These are phyloP conservation scores for Listronotus oregonensis DNA, from an alignment of 1,140 invertebrate species.

Conservation along the genomic window DNA sequence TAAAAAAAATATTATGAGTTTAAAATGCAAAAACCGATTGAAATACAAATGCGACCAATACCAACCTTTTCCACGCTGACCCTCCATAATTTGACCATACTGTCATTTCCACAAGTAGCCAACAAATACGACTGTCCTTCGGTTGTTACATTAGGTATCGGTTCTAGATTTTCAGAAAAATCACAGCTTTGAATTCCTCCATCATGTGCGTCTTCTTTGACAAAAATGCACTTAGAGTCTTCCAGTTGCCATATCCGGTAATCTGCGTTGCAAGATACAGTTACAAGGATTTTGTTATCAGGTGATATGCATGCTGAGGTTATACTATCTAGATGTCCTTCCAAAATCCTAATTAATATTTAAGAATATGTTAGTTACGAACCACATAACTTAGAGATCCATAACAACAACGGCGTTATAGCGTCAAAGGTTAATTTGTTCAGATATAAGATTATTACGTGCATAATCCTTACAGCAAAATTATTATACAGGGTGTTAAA, in stretches of 20 bases:
- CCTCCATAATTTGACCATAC: constrained; percentile 72
- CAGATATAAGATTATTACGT: too few species aligned
- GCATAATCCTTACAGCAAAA: too few species aligned
- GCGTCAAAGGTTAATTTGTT: not conserved
- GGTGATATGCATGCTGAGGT: constrained; percentile 68
- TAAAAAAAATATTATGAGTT: not conserved
- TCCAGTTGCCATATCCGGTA: constrained; percentile 64
- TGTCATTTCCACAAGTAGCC: constrained; percentile 74
- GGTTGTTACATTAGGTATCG: constrained; percentile 49
- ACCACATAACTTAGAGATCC: too few species aligned
- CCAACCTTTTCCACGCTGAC: constrained; percentile 57
- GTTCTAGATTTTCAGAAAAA: constrained; percentile 62
- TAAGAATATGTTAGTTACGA: too few species aligned
- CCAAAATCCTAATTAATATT: constrained; percentile 54
- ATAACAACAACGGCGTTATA: too few species aligned
- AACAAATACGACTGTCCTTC: constrained; percentile 61
- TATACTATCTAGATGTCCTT: constrained; percentile 64
- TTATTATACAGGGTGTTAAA: too few species aligned
- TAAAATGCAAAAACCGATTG: too few species aligned
- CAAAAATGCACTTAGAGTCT: constrained; percentile 41
- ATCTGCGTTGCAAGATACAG: constrained; percentile 68
- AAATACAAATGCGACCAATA: too few species aligned
- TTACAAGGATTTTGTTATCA: constrained; percentile 67
- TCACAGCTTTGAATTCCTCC: constrained; percentile 71
- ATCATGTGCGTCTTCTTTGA: constrained; percentile 68